Evolutionary conservation across 2,113 vertebrate genomes (phyloP), one percentile per base, ranked within the genome.

Genomic region (Serinus canaria): DNA sequence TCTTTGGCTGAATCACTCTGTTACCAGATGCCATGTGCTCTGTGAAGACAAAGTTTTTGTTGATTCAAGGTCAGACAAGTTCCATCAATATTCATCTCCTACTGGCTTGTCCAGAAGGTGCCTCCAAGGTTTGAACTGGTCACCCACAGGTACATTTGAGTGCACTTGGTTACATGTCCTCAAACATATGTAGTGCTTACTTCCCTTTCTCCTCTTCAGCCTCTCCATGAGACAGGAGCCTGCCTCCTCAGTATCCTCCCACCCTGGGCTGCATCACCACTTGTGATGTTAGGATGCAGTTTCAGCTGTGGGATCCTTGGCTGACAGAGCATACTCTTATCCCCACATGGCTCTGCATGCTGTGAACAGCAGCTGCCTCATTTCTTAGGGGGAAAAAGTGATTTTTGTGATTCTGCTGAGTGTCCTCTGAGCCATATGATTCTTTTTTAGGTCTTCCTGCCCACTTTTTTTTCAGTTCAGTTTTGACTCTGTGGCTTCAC

Each of bases 1-100:
- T 92, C 68, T 83, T 60, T 52, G 63, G 82, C 60, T 86, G 63
- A 93, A 59, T 92, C 75, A 91, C 44, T 55, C 50, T 94, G 23
- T 73, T 90, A 73, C 55, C 84, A 81, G 90, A 52, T 83, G 55
- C 75, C 50, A 13, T 50, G 11, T 0, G 1, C 43, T 83, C 33
- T 74, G 41, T 77, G 39, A 89, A 95, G 86, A 95, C 59, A 77
- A 86, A 89, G 43, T n/a, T 94, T 90, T 50, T 80, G 43, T 78
- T 95, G 60, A 89, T 75, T 92, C 80, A 87, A 75, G 77, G 73
- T 87, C 94, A 87, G 39, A 55, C 35, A 88, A 74, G 31, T 77
- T 90, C 49, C 52, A 60, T 70, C 46, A 88, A 77, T 72, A 84
- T 58, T 93, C 81, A 11, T 14, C 44, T 87, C 41, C 44, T 43